These are phyloP conservation scores for Drosophila melanosoma DNA, from an alignment of 2,888 invertebrate genomes.

Conservation along the genomic window DNA sequence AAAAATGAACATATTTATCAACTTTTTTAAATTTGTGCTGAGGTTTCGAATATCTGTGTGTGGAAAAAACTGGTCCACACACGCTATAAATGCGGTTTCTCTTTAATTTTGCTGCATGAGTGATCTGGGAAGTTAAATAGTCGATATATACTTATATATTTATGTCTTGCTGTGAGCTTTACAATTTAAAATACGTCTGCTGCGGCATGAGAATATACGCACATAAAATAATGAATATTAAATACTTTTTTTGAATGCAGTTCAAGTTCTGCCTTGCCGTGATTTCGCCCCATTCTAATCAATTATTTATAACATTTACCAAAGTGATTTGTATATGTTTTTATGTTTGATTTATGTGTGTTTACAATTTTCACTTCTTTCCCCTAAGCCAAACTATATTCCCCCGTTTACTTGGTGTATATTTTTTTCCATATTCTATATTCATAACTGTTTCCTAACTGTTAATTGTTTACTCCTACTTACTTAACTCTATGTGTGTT, in stretches of 20 bases:
- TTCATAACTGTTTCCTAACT: constrained; percentile 48
- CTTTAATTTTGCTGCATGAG: constrained; percentile 43
- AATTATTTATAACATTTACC: constrained; percentile 17
- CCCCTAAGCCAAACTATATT: constrained; percentile 22
- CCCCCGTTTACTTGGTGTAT: constrained; percentile 39
- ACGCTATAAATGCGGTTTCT: not conserved
- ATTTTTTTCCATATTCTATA: constrained; percentile 41
- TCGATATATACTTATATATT: constrained; percentile 8
- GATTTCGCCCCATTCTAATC: constrained; percentile 26
- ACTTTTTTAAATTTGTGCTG: not conserved
- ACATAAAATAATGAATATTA: constrained; percentile 18
- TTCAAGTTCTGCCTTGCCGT: constrained; percentile 59
- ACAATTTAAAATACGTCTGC: constrained; percentile 16
- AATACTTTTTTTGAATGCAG: constrained; percentile 21
- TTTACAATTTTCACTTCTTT: constrained; percentile 40
- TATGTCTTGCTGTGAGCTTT: constrained; percentile 18
- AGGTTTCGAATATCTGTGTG: not conserved
- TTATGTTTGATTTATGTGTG: constrained; percentile 10
- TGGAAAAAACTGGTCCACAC: not conserved
- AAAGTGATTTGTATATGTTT: constrained; percentile 2
- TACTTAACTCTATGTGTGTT: constrained; percentile 60
- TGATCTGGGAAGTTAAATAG: constrained; percentile 30
- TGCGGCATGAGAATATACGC: constrained; percentile 39
- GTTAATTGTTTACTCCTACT: constrained; percentile 59
- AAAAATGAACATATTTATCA: not conserved